phyloP scores from a whole-genome alignment of 2,888 invertebrate genomes.

The Sarcophaga variegata region DNA sequence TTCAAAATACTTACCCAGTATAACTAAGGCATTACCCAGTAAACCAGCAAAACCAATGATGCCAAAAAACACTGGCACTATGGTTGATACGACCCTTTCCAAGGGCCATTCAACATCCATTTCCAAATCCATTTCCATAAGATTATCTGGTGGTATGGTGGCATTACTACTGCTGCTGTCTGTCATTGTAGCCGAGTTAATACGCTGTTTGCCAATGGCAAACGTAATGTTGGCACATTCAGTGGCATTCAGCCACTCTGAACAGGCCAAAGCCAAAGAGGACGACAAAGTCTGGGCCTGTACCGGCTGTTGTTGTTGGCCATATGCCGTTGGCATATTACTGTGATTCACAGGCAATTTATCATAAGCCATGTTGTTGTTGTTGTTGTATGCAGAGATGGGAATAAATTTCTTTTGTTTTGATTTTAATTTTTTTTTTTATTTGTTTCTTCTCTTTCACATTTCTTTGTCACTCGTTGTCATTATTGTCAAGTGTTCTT shows the following conservation, averaged over 20 bases:
- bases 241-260: slow-evolving; percentile 72
- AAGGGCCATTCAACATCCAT: slow-evolving; percentile 82
- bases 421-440: background rate
- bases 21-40: slow-evolving; percentile 93
- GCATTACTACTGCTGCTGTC: slow-evolving; percentile 63
- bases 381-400: background rate
- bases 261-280: slow-evolving; percentile 68
- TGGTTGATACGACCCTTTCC: slow-evolving; percentile 86
- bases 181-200: slow-evolving; percentile 42
- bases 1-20: slow-evolving; percentile 83
- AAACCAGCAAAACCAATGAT: slow-evolving; percentile 93
- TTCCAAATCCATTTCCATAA: slow-evolving; percentile 80
- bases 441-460: background rate
- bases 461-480: slow-evolving; percentile 22
- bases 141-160: slow-evolving; percentile 74
- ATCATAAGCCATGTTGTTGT: slow-evolving; percentile 28
- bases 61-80: slow-evolving; percentile 92
- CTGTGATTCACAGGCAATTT: slow-evolving; percentile 33
- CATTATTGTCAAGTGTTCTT: slow-evolving; percentile 11
- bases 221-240: slow-evolving; percentile 72
- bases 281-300: slow-evolving; percentile 69
- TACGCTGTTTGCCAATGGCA: slow-evolving; percentile 62
- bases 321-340: slow-evolving; percentile 25
- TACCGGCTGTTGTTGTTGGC: slow-evolving; percentile 37
- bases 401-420: background rate